Conservation (phyloP, 2,888 invertebrate species). For the Gortyna flavago region DNA sequence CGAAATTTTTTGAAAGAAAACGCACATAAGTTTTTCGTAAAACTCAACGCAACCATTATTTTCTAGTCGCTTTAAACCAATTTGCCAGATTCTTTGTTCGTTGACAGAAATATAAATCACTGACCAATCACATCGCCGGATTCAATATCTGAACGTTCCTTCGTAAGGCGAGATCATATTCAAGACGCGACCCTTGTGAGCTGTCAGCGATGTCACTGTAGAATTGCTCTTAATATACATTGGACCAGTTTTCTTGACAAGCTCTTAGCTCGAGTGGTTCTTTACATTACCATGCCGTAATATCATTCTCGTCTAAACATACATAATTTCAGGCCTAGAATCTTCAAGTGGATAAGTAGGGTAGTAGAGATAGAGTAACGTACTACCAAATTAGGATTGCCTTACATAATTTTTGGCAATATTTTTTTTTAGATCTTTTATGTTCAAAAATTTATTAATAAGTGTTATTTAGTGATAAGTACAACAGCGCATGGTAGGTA, state of each 20-base stretch:
- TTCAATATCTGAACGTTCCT: conserved; percentile 50
- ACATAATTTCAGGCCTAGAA: conserved; percentile 33
- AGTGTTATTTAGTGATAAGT: not conserved
- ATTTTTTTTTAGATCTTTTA: not conserved
- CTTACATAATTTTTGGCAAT: not conserved
- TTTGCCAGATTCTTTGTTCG: conserved; percentile 17
- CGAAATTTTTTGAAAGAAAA: conserved; percentile 4
- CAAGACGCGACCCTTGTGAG: conserved; percentile 56
- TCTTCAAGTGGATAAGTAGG: conserved; percentile 22
- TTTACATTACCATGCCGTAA: conserved; percentile 39
- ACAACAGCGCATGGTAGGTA: not conserved
- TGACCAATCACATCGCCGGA: conserved; percentile 41
- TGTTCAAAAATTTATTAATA: not conserved
- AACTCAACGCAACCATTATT: conserved; percentile 13
- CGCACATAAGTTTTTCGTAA: not conserved
- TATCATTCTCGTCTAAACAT: conserved; percentile 37
- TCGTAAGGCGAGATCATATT: conserved; percentile 51
- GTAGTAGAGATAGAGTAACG: conserved; percentile 24
- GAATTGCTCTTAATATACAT: conserved; percentile 51
- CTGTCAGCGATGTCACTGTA: conserved; percentile 58
- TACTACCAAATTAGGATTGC: not conserved
- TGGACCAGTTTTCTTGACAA: conserved; percentile 59
- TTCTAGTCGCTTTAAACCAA: conserved; percentile 40
- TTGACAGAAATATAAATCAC: conserved; percentile 56
- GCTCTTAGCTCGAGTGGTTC: conserved; percentile 55